Evolutionary conservation across 1,140 invertebrate species (phyloP).

Genomic region (Panonychus citri): DNA sequence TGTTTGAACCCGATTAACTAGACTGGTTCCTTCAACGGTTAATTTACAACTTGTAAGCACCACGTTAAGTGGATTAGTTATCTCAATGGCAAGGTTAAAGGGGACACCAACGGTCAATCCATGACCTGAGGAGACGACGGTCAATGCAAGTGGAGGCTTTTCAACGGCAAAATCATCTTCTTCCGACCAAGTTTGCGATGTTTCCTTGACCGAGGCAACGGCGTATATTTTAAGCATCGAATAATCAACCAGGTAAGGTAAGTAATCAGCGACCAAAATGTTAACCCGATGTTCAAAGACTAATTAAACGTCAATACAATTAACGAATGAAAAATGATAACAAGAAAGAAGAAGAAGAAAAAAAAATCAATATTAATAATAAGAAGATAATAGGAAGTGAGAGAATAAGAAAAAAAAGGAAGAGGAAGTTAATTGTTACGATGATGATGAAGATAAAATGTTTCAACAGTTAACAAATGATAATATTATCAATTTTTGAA

Average conservation of each 20-base stretch:
- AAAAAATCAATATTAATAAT: not conserved
- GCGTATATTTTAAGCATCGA: conserved; percentile 62
- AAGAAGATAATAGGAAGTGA: not conserved
- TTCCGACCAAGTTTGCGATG: conserved; percentile 62
- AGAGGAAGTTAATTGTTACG: not conserved
- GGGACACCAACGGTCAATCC: conserved; percentile 29
- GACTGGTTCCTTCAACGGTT: conserved; percentile 49
- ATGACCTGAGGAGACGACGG: not conserved
- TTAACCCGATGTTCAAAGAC: conserved; percentile 31
- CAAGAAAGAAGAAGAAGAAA: not conserved
- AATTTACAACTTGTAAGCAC: conserved; percentile 46
- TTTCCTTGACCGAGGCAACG: conserved; percentile 50
- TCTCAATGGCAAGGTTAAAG: conserved; percentile 38
- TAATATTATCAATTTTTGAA: not conserved
- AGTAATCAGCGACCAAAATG: conserved; percentile 56
- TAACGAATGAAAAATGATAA: not conserved
- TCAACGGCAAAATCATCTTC: conserved; percentile 47
- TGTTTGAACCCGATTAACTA: conserved; percentile 38
- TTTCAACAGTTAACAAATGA: too few relatives aligned
- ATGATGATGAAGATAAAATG: too few relatives aligned
- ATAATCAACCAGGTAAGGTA: conserved; percentile 45
- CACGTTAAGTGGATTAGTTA: conserved; percentile 58
- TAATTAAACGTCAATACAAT: not conserved
- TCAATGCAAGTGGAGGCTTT: not conserved
- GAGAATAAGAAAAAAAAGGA: not conserved